phyloP scores from a whole-genome alignment of 1,140 invertebrate genomes.

The Papilio polytes region DNA sequence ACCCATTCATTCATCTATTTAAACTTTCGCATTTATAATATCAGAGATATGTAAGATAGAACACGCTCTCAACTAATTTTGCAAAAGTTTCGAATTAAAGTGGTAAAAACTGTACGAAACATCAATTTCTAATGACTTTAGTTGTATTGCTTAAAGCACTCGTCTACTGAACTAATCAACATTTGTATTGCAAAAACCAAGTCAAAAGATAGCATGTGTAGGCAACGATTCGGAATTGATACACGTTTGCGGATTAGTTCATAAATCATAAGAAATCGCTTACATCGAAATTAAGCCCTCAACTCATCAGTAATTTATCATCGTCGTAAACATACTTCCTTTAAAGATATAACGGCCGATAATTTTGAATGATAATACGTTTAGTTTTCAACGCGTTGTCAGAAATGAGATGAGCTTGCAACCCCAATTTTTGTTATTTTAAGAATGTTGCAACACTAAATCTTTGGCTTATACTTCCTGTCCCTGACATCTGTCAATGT shows the following conservation, averaged over 20 bases:
- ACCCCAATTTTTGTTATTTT: not conserved
- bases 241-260: not conserved
- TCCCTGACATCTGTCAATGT: too few species aligned
- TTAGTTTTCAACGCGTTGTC: not conserved
- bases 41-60: too few species aligned
- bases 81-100: too few species aligned
- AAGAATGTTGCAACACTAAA: too few species aligned
- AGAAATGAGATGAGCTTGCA: not conserved
- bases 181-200: not conserved
- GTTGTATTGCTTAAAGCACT: not conserved
- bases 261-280: constrained; percentile 20
- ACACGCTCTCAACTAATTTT: too few species aligned
- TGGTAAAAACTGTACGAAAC: not conserved
- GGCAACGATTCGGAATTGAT: not conserved
- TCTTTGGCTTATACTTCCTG: too few species aligned
- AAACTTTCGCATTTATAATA: too few species aligned
- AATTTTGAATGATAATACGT: not conserved
- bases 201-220: not conserved
- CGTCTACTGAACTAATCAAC: not conserved
- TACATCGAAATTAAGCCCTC: not conserved
- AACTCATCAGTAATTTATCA: constrained; percentile 26
- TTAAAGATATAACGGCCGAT: not conserved
- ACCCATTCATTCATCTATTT: too few species aligned
- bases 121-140: not conserved
- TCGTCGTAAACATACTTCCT: not conserved